A percentile compares a stretch with the other conserved stretches of the same genome.
phyloP scores from a whole-genome alignment of 2,797 vertebrate species.

The Sebastes nivosus region DNA sequence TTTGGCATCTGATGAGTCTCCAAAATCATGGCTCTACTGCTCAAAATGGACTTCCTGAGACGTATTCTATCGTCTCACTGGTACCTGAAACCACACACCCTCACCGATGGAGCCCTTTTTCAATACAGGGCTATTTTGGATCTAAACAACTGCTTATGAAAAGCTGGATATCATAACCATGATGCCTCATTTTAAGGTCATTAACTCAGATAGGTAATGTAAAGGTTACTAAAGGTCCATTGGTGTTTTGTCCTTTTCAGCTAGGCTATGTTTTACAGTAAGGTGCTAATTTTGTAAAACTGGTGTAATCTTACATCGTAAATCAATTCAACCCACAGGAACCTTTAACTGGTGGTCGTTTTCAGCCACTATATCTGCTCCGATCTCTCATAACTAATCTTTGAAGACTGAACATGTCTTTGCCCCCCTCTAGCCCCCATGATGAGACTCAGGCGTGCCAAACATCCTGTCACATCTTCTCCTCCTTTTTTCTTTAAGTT shows the following conservation, averaged over 20 bases:
- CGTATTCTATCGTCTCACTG: background rate
- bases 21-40: background rate
- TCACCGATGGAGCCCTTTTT: background rate
- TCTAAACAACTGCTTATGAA: background rate
- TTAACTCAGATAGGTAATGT: background rate
- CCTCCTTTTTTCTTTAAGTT: slow-evolving; percentile 38
- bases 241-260: background rate
- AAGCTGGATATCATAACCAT: background rate
- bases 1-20: too few relatives aligned
- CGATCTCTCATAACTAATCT: slow-evolving; percentile 37
- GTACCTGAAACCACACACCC: background rate
- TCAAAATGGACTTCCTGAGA: background rate
- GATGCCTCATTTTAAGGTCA: background rate
- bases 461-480: slow-evolving; percentile 68
- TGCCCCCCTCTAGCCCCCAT: slow-evolving; percentile 35
- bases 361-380: slow-evolving; percentile 23
- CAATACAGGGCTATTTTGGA: background rate
- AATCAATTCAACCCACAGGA: slow-evolving; percentile 22
- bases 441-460: slow-evolving; percentile 51
- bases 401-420: slow-evolving; percentile 41
- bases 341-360: slow-evolving; percentile 16
- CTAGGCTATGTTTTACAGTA: background rate
- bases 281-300: background rate
- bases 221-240: background rate
- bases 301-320: background rate